Evolutionary conservation across 1,140 invertebrate species (phyloP).

Genomic region (Formica exsecta): DNA sequence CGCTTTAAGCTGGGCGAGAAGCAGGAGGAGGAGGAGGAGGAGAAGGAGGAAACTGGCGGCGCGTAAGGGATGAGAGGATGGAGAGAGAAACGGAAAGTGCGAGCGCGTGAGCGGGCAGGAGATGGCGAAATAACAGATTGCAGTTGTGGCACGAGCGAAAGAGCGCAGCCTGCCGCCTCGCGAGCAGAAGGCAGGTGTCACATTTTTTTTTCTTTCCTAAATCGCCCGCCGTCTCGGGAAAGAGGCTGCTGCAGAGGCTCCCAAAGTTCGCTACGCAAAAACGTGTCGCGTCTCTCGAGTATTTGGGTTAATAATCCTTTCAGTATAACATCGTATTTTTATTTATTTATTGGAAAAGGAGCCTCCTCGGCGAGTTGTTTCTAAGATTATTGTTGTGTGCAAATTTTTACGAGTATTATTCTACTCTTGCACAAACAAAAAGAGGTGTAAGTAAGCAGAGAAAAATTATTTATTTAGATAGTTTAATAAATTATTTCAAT

Average conservation of each 20-base stretch:
- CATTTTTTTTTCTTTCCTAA: slow-evolving; percentile 78
- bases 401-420: no score
- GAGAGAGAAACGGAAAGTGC: slow-evolving; percentile 64
- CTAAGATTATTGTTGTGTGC: neutral
- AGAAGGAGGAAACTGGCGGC: slow-evolving; percentile 3
- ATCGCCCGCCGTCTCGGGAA: slow-evolving; percentile 65
- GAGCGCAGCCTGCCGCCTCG: slow-evolving; percentile 73
- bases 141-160: slow-evolving; percentile 83
- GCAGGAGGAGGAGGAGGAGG: neutral
- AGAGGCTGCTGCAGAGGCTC: slow-evolving; percentile 77
- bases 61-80: slow-evolving; percentile 68
- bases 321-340: neutral
- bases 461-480: no score
- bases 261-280: slow-evolving; percentile 69
- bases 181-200: slow-evolving; percentile 83
- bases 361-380: neutral
- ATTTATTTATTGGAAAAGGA: slow-evolving; percentile 13
- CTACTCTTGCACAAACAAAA: no score
- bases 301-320: slow-evolving; percentile 48
- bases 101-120: slow-evolving; percentile 47
- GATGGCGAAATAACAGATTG: slow-evolving; percentile 83
- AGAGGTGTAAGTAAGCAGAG: no score
- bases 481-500: no score
- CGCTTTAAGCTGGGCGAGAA: slow-evolving; percentile 23
- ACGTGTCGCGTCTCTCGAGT: slow-evolving; percentile 37